phyloP scores from a whole-genome alignment of 2,888 invertebrate genomes.

The Copidosoma aretas region DNA sequence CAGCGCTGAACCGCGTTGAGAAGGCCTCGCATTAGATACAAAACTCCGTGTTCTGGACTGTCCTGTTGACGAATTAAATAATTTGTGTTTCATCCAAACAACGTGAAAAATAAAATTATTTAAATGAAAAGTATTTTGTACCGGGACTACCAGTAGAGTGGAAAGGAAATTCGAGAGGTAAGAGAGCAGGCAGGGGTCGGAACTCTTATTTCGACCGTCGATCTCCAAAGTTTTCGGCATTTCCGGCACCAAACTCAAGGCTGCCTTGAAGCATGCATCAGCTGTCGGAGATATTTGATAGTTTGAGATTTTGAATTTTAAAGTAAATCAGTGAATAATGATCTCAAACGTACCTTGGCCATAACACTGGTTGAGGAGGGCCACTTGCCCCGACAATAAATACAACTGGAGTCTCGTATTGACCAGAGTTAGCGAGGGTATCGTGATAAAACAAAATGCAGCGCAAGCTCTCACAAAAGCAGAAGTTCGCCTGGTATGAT shows the following conservation, averaged over 20 bases:
- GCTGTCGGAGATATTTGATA: conserved; percentile 67
- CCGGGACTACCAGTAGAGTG: conserved; percentile 82
- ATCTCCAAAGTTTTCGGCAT: conserved; percentile 74
- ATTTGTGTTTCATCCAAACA: not conserved
- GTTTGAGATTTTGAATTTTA: not conserved
- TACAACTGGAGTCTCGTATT: conserved; percentile 83
- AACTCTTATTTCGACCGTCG: conserved; percentile 77
- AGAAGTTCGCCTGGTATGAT: conserved; percentile 80
- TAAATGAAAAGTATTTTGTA: conserved; percentile 57
- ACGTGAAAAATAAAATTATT: not conserved
- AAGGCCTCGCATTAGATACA: conserved; percentile 81
- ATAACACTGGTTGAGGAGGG: conserved; percentile 86
- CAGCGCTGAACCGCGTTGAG: conserved; percentile 80
- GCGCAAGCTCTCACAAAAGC: conserved; percentile 92
- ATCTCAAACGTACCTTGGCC: conserved; percentile 77
- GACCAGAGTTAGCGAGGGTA: conserved; percentile 90
- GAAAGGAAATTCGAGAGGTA: conserved; percentile 82
- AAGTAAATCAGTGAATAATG: not conserved
- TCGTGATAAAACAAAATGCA: conserved; percentile 94
- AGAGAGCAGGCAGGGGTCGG: conserved; percentile 74
- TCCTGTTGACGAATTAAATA: conserved; percentile 67
- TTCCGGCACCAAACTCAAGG: conserved; percentile 80
- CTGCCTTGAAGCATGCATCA: conserved; percentile 92
- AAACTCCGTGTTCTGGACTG: conserved; percentile 85
- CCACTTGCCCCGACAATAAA: conserved; percentile 86